A percentile compares a stretch with the other conserved stretches of the same genome.
Conservation (phyloP, 2,113 vertebrate species). For the Picathartes gymnocephalus region DNA sequence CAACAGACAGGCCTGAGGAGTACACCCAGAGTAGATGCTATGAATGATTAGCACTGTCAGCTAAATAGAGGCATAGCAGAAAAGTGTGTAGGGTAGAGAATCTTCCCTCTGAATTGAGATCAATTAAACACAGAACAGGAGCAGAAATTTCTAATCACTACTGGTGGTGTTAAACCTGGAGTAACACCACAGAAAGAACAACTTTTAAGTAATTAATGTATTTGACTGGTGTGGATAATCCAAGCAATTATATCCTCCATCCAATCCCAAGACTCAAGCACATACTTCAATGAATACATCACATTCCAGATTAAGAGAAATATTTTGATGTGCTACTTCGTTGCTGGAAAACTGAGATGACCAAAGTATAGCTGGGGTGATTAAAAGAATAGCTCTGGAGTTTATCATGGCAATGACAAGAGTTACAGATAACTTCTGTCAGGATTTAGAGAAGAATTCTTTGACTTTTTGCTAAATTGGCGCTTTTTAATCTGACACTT, state of each 20-base stretch:
- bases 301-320: not conserved
- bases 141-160: not conserved
- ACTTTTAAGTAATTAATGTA: not conserved
- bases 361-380: not conserved
- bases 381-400: not conserved
- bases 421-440: not conserved
- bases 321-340: not conserved
- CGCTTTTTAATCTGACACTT: not conserved
- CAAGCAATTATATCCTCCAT: not conserved
- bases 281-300: not conserved
- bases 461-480: not conserved
- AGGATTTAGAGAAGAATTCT: not conserved
- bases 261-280: not conserved
- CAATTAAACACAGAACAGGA: not conserved
- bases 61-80: not conserved
- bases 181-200: not conserved
- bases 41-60: not conserved
- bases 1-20: rapidly evolving
- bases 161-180: not conserved
- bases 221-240: not conserved
- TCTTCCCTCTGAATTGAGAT: not conserved
- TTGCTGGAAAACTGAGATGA: not conserved
- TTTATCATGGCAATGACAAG: not conserved
- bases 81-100: not conserved
- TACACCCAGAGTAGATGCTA: not conserved